Evolutionary conservation across 1,140 invertebrate species (phyloP), one percentile per base, ranked within the genome.

Genomic region (Penaeus japonicus): DNA sequence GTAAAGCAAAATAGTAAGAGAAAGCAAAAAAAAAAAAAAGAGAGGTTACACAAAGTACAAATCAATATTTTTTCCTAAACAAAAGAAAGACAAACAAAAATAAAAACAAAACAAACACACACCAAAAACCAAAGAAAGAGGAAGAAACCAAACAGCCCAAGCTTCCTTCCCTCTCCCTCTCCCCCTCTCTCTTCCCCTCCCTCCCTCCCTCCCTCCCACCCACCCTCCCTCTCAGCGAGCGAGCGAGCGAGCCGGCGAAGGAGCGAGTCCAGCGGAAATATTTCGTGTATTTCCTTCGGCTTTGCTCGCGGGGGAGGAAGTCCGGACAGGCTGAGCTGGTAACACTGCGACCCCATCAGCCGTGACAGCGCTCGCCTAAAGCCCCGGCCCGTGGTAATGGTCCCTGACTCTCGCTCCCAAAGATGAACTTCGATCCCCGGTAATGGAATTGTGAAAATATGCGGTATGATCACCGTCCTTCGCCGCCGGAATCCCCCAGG

Each of bases 381-480:
- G 70, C 70, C 70, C 35, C 70, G 15, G 70, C 27, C 70, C 35
- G 17, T 15, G 62, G 62, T 70, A 70, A 70, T 70, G 62, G n/a
- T 22, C 30, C 20, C 62, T 70, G 62, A 70, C n/a, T n/a, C n/a
- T 12, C n/a, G 62, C 62, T 20, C 70, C 24, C 27, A 15, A 88
- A 88, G 86, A 88, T 88, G 86, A 88, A 88, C 65, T 88, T 88
- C 86, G 80, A 88, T 88, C 86, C 86, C 39, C 73, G 83, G 86
- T 88, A 88, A 88, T 88, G 86, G 86, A 88, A 88, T 88, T 88
- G 86, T 88, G 86, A 84, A 88, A 88, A 88, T 88, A 88, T 88
- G 86, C 81, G 79, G 83, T 88, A 88, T 88, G 86, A 83, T 80
- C 22, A 10, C 86, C 70, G 86, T 88, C 70, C 55, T 73, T 84